Percentiles rank a stretch among this genome's conserved stretches.
These are phyloP conservation scores for Amphibalanus amphitrite DNA, from an alignment of 1,140 invertebrate genomes.

Conservation along the genomic window DNA sequence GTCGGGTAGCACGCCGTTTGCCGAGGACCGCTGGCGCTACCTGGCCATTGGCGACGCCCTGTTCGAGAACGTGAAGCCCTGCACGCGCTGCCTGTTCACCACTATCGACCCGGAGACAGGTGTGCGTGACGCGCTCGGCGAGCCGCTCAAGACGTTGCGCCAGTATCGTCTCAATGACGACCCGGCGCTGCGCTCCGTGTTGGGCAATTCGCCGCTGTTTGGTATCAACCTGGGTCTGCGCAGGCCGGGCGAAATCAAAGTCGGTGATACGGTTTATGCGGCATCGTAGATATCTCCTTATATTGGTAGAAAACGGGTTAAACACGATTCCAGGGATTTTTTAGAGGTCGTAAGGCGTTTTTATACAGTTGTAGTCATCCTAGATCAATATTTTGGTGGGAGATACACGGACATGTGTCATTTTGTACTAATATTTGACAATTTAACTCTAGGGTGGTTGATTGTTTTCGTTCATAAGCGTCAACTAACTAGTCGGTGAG, in stretches of 20 bases:
- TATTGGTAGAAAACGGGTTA: too few species aligned
- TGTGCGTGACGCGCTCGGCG: neutral
- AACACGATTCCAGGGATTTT: too few species aligned
- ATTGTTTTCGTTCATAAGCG: too few species aligned
- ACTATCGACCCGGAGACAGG: constrained; percentile 11
- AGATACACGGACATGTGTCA: too few species aligned
- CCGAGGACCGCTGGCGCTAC: constrained; percentile 8
- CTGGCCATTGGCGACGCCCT: constrained; percentile 8
- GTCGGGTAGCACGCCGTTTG: neutral
- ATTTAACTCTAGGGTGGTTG: too few species aligned
- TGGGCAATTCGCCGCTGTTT: neutral
- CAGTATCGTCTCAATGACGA: neutral
- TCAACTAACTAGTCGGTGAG: too few species aligned
- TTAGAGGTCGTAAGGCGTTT: too few species aligned
- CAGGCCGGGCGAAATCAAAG: neutral
- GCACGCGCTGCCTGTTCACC: constrained; percentile 9
- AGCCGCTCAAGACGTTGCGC: neutral
- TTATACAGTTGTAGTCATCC: too few species aligned
- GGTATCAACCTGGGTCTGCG: neutral
- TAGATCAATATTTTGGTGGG: too few species aligned
- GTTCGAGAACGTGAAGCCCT: constrained; percentile 8
- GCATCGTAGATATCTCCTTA: too few species aligned
- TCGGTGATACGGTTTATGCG: neutral
- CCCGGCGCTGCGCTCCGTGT: neutral
- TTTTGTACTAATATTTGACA: too few species aligned